These are phyloP conservation scores for Elachura formosa DNA, from an alignment of 2,113 vertebrate species.

Conservation along the genomic window DNA sequence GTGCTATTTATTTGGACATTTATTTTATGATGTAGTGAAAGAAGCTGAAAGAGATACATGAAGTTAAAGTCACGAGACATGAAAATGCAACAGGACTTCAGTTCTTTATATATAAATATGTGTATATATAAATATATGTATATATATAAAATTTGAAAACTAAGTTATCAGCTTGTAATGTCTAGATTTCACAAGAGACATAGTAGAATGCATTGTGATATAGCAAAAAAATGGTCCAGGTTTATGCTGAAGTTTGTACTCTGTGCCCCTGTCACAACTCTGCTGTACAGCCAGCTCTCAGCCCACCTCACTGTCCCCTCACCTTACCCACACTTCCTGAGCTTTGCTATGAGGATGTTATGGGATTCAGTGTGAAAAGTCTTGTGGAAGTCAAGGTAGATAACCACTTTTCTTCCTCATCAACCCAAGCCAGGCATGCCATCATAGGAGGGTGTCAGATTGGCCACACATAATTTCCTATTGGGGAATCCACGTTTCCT, in stretches of 20 bases:
- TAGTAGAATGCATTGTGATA: neutral
- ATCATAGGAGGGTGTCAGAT: fast-evolving
- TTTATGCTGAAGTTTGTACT: neutral
- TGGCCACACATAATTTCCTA: neutral
- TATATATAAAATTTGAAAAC: neutral
- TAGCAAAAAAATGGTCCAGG: neutral
- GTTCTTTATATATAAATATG: neutral
- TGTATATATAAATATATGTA: neutral
- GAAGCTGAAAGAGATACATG: too few species aligned
- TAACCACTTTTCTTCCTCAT: neutral
- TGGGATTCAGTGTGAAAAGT: neutral
- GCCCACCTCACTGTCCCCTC: neutral
- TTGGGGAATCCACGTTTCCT: neutral
- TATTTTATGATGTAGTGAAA: neutral
- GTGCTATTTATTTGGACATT: neutral
- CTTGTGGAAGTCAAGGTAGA: neutral
- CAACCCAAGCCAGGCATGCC: neutral
- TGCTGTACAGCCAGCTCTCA: neutral
- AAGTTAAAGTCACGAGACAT: neutral
- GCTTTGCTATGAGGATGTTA: neutral
- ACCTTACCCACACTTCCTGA: neutral
- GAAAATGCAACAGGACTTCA: neutral
- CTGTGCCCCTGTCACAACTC: neutral
- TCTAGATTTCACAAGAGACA: neutral
- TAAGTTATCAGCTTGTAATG: neutral